Evolutionary conservation across 2,113 vertebrate genomes (phyloP).

Genomic region (Gallinago paraguaiae): DNA sequence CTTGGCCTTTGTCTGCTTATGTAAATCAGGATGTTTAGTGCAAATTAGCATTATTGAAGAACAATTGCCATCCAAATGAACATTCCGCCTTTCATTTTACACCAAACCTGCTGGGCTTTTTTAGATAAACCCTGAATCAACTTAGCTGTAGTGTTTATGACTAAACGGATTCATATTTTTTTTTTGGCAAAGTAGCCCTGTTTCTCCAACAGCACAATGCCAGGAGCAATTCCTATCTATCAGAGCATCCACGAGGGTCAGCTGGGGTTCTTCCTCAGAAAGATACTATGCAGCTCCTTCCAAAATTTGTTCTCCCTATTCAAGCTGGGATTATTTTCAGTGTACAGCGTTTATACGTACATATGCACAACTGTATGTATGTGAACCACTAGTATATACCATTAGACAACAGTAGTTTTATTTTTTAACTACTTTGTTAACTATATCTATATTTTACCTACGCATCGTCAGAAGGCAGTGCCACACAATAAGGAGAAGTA

Average conservation of each 20-base stretch:
- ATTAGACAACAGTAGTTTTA: not conserved
- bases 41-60: conserved; percentile 23
- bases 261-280: not conserved
- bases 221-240: not conserved
- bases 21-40: not conserved
- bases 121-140: conserved; percentile 35
- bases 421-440: not conserved
- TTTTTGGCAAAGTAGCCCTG: conserved; percentile 15
- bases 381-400: not conserved
- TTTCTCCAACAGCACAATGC: not conserved
- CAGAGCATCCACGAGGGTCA: not conserved
- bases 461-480: not conserved
- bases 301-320: not conserved
- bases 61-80: conserved; percentile 20
- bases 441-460: not conserved
- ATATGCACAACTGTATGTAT: no score
- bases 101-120: conserved; percentile 39
- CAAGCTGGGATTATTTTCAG: not conserved
- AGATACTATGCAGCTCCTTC: not conserved
- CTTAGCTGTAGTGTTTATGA: not conserved
- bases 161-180: not conserved
- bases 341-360: not conserved
- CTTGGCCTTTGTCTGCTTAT: conserved; percentile 8
- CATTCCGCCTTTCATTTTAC: conserved; percentile 28
- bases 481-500: not conserved